phyloP scores from a whole-genome alignment of 2,113 vertebrate genomes.

The Sphaerodactylus townsendi region DNA sequence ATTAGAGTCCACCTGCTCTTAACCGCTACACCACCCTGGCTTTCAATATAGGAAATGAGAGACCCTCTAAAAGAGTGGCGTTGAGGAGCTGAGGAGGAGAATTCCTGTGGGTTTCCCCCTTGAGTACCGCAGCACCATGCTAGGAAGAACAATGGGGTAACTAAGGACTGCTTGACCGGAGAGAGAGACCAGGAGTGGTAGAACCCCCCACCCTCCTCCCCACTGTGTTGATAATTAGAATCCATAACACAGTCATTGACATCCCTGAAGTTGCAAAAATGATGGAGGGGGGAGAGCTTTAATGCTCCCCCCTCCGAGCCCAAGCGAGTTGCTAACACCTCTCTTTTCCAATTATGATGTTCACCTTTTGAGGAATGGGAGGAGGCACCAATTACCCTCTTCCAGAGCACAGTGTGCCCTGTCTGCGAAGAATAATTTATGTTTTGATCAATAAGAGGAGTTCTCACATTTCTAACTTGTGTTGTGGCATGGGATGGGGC shows the following conservation, averaged over 20 bases:
- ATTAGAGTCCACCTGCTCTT: too few species aligned
- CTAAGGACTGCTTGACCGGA: background rate
- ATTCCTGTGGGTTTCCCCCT: background rate
- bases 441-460: conserved; percentile 27
- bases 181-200: conserved; percentile 11
- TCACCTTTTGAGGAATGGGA: conserved; percentile 48
- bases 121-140: background rate
- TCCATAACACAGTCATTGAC: conserved; percentile 81
- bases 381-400: conserved; percentile 43
- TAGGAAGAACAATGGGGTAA: conserved; percentile 25
- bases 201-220: conserved; percentile 55
- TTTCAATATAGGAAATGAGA: too few species aligned
- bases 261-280: conserved; percentile 77
- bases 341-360: conserved; percentile 79
- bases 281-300: conserved; percentile 67
- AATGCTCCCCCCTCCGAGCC: conserved; percentile 59
- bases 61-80: background rate
- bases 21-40: too few species aligned
- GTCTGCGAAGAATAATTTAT: background rate
- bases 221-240: conserved; percentile 78
- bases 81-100: background rate
- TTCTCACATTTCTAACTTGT: conserved; percentile 34
- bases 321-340: conserved; percentile 76
- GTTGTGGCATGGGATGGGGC: background rate
- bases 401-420: background rate